These are phyloP conservation scores for Cephus runcator DNA, from an alignment of 2,888 invertebrate genomes.

Conservation along the genomic window DNA sequence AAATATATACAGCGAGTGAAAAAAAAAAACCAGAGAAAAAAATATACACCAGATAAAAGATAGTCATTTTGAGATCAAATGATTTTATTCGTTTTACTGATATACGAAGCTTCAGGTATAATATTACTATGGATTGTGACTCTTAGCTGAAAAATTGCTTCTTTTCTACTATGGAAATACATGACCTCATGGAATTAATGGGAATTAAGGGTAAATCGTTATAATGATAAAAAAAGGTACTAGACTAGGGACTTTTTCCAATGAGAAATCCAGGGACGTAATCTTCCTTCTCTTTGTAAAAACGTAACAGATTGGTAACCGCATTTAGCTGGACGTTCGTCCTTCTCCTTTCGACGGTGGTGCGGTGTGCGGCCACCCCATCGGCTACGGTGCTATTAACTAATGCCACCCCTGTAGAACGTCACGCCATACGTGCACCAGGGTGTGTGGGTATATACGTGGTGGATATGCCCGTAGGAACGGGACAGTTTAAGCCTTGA, in stretches of 20 bases:
- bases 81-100: background rate
- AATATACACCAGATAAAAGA: background rate
- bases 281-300: conserved; percentile 33
- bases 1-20: background rate
- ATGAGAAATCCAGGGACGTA: background rate
- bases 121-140: background rate
- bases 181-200: background rate
- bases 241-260: background rate
- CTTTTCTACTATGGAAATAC: background rate
- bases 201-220: background rate
- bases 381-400: conserved; percentile 56
- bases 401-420: conserved; percentile 53
- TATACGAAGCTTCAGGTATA: background rate
- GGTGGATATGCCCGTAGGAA: conserved; percentile 24
- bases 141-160: background rate
- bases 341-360: background rate
- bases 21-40: background rate
- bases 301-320: conserved; percentile 66
- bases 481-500: conserved; percentile 65
- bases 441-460: conserved; percentile 25
- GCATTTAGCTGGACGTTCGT: conserved; percentile 55
- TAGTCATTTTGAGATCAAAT: background rate
- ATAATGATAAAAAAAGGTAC: background rate
- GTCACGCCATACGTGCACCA: conserved; percentile 53
- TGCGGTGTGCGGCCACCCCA: conserved; percentile 2